Conservation (phyloP, 2,888 invertebrate species). For the Nomada hirtipes region DNA sequence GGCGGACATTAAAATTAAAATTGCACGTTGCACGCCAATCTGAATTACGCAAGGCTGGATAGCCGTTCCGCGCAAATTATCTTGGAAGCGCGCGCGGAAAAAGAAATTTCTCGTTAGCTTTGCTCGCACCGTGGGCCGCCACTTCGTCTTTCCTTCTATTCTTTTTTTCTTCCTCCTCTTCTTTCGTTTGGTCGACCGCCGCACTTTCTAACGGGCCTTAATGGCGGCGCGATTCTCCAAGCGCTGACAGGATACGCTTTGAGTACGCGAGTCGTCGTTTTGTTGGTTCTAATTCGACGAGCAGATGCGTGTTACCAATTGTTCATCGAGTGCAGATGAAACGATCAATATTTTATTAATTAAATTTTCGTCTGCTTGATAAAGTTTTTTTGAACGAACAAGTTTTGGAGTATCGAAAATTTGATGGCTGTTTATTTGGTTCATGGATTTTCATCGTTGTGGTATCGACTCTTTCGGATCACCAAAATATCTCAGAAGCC, state of each 20-base stretch:
- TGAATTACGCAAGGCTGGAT: slow-evolving; percentile 58
- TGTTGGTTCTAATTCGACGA: neutral
- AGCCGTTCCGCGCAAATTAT: slow-evolving; percentile 47
- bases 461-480: too few relatives aligned
- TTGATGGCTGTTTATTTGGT: neutral
- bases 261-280: neutral
- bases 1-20: slow-evolving; percentile 60
- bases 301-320: too few relatives aligned
- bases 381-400: neutral
- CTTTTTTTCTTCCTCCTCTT: neutral
- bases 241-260: neutral
- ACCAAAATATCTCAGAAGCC: neutral
- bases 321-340: too few relatives aligned
- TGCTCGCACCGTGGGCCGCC: neutral
- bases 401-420: too few relatives aligned
- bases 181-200: neutral
- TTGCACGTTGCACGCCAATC: slow-evolving; percentile 48
- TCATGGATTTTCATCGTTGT: neutral
- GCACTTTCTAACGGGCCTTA: slow-evolving; percentile 20
- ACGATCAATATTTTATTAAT: too few relatives aligned
- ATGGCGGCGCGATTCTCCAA: neutral
- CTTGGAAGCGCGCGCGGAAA: slow-evolving; percentile 19
- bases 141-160: neutral
- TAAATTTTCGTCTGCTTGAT: neutral
- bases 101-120: slow-evolving; percentile 50